phyloP scores from a whole-genome alignment of 1,140 invertebrate genomes.

The Papilio xuthus region DNA sequence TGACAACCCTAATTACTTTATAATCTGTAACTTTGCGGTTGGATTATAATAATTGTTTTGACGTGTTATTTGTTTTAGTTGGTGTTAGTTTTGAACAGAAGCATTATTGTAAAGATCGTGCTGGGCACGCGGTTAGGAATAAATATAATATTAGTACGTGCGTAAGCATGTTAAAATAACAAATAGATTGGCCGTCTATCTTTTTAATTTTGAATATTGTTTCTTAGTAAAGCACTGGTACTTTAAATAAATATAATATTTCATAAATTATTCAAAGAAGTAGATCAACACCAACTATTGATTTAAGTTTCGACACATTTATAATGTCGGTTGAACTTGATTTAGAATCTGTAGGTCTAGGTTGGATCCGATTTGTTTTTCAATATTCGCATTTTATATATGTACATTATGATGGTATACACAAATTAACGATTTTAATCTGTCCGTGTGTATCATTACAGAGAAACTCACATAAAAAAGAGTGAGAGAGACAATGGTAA shows the following conservation, averaged over 20 bases:
- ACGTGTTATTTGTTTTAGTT: conserved; percentile 31
- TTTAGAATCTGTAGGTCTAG: too few species aligned
- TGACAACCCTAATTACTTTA: conserved; percentile 29
- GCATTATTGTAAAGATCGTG: conserved; percentile 23
- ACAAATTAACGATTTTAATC: too few species aligned
- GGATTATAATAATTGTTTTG: conserved; percentile 32
- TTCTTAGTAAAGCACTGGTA: background rate
- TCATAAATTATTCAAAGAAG: background rate
- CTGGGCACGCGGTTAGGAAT: conserved; percentile 6
- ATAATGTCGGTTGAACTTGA: too few species aligned
- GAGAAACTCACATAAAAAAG: too few species aligned
- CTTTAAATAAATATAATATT: background rate
- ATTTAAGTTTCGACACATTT: background rate
- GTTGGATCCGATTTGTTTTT: too few species aligned
- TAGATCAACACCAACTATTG: background rate
- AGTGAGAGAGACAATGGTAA: too few species aligned
- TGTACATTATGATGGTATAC: too few species aligned
- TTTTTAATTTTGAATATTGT: background rate
- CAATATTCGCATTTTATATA: too few species aligned
- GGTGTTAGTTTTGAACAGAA: conserved; percentile 7
- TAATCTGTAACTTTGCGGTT: conserved; percentile 22
- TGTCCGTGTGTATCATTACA: too few species aligned
- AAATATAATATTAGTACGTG: conserved; percentile 12
- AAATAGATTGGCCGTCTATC: conserved; percentile 1
- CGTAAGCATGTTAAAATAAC: conserved; percentile 21